Conservation (phyloP, 2,113 vertebrate species). For the Salvelinus fontinalis region DNA sequence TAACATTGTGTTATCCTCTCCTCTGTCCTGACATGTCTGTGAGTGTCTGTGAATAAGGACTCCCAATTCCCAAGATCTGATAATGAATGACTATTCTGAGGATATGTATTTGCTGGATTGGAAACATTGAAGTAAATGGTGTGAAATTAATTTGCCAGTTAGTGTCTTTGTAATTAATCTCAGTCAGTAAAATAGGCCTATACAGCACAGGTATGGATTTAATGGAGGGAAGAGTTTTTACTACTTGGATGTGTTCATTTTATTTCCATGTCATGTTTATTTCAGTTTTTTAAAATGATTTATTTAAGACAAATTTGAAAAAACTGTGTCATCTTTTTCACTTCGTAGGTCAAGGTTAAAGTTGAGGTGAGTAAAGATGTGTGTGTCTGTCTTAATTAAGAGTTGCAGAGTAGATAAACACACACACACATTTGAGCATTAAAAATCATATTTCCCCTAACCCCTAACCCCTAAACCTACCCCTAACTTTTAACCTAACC, state of each 20-base stretch:
- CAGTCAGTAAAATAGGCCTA: not conserved
- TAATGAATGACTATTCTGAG: slow-evolving; percentile 20
- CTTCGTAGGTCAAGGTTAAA: not conserved
- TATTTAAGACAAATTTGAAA: not conserved
- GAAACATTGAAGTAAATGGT: slow-evolving; percentile 55
- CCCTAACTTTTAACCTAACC: too few relatives aligned
- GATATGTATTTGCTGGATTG: slow-evolving; percentile 64
- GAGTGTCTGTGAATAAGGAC: slow-evolving; percentile 34
- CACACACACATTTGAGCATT: not conserved
- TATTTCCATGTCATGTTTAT: not conserved
- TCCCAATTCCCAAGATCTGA: slow-evolving; percentile 9
- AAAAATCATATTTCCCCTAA: too few relatives aligned
- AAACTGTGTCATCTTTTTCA: not conserved
- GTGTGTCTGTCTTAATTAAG: not conserved
- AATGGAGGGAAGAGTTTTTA: not conserved
- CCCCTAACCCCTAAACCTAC: too few relatives aligned
- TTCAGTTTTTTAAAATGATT: not conserved
- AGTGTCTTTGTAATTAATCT: slow-evolving; percentile 55
- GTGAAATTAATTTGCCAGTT: slow-evolving; percentile 68
- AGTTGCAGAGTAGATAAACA: not conserved
- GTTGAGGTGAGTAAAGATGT: not conserved
- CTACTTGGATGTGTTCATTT: not conserved
- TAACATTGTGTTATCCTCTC: too few relatives aligned
- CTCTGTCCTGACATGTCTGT: too few relatives aligned
- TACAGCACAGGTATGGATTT: not conserved